Percentiles rank a stretch among this genome's conserved stretches.
phyloP scores from a whole-genome alignment of 2,113 vertebrate genomes.

The Tamias sibiricus region DNA sequence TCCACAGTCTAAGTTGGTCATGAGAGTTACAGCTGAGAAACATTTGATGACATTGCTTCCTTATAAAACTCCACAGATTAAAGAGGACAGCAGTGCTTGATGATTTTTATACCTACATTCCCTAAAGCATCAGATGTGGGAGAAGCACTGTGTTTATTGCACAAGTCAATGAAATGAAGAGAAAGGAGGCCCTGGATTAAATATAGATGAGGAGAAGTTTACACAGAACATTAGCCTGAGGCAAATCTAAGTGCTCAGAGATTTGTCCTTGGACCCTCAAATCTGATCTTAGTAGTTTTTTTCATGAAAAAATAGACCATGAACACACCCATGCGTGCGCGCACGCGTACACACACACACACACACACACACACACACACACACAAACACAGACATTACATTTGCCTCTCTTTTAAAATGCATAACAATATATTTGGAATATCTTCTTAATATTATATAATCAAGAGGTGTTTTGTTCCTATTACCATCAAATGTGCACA shows the following conservation, averaged over 20 bases:
- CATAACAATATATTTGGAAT: neutral
- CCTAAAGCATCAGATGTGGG: too few relatives aligned
- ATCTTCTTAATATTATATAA: neutral
- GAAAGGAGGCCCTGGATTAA: neutral
- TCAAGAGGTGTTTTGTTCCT: neutral
- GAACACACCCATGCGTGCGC: too few relatives aligned
- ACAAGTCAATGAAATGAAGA: neutral
- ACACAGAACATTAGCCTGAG: neutral
- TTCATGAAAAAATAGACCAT: neutral
- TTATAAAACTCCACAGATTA: neutral
- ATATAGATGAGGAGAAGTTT: neutral
- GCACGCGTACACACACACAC: too few relatives aligned
- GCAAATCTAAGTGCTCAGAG: neutral
- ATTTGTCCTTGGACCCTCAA: neutral
- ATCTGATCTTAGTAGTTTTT: slow-evolving; percentile 16
- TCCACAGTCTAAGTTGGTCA: neutral
- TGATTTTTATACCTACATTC: neutral
- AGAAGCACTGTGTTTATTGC: neutral
- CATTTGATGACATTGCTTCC: neutral
- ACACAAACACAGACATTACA: too few relatives aligned
- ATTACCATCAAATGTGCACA: neutral
- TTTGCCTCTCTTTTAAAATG: neutral
- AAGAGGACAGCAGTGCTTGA: neutral
- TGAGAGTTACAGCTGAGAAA: neutral
- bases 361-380: too few relatives aligned